Percentiles rank a stretch among this genome's conserved stretches.
Evolutionary conservation across 2,797 vertebrate species (phyloP).

Genomic region (Betta splendens): DNA sequence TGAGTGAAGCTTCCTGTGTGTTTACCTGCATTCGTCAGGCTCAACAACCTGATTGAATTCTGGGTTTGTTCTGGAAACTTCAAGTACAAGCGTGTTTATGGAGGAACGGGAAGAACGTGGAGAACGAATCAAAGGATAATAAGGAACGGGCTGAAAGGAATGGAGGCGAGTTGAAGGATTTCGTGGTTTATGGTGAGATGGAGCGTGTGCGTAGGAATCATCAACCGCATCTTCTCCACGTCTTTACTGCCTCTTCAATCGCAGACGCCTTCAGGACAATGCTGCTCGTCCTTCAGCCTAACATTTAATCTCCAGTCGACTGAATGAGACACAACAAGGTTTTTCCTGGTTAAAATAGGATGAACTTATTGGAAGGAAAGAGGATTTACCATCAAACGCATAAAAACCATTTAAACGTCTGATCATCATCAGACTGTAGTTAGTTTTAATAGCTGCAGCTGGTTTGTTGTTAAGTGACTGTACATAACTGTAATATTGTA

Average conservation of each 20-base stretch:
- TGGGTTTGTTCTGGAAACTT: conserved; percentile 55
- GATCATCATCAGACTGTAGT: too few relatives aligned
- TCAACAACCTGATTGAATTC: conserved; percentile 54
- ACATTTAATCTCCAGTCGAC: conserved; percentile 47
- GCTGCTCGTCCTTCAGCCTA: conserved; percentile 65
- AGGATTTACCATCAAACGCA: too few relatives aligned
- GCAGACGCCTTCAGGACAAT: conserved; percentile 28
- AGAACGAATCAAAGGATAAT: conserved; percentile 36
- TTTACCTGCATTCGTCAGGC: conserved; percentile 34
- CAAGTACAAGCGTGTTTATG: conserved; percentile 54
- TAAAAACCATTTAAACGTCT: too few relatives aligned
- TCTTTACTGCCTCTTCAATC: conserved; percentile 24
- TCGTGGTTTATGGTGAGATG: too few relatives aligned
- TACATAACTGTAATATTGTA: too few relatives aligned
- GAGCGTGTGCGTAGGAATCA: too few relatives aligned
- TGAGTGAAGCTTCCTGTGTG: conserved; percentile 23
- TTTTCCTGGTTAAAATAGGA: conserved; percentile 33
- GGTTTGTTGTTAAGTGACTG: too few relatives aligned
- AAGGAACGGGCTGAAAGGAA: conserved; percentile 20
- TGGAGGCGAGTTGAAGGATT: conserved; percentile 18
- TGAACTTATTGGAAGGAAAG: conserved; percentile 28
- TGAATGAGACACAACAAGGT: conserved; percentile 4
- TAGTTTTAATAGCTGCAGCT: too few relatives aligned
- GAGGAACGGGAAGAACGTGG: conserved; percentile 45
- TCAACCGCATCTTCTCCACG: conserved; percentile 73